phyloP scores from a whole-genome alignment of 1,140 invertebrate genomes.

The Pseudomyrmex concolor region DNA sequence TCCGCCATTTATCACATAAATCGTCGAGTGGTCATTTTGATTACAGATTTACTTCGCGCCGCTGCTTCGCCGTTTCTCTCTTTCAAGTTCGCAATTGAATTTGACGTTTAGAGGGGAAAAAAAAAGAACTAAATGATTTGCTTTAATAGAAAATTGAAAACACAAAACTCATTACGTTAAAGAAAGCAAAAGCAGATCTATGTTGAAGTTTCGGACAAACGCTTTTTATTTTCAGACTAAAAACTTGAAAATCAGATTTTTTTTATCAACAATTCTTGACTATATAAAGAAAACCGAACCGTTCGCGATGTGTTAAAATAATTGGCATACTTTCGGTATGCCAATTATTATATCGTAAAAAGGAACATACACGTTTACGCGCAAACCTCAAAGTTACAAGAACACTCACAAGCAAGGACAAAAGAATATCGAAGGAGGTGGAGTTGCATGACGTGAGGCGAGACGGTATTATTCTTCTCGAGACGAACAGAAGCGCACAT shows the following conservation, averaged over 20 bases:
- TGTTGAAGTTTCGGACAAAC: background rate
- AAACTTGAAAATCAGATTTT: background rate
- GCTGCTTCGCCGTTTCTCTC: background rate
- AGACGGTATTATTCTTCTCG: slow-evolving; percentile 72
- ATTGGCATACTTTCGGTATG: slow-evolving; percentile 20
- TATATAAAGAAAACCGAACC: background rate
- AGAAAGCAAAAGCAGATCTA: background rate
- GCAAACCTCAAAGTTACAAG: slow-evolving; percentile 17
- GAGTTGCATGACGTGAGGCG: slow-evolving; percentile 58
- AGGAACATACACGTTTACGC: slow-evolving; percentile 39
- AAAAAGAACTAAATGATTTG: background rate
- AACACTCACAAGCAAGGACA: slow-evolving; percentile 26
- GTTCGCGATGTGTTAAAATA: background rate
- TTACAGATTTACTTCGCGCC: slow-evolving; percentile 63
- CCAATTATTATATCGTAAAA: slow-evolving; percentile 12
- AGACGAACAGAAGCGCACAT: slow-evolving; percentile 66
- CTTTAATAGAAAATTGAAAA: background rate
- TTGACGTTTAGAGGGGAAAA: slow-evolving; percentile 25
- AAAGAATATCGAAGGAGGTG: slow-evolving; percentile 68
- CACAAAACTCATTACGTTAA: background rate
- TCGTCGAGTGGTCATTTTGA: slow-evolving; percentile 80
- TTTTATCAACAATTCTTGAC: background rate
- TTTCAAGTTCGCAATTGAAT: slow-evolving; percentile 58
- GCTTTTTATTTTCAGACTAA: background rate
- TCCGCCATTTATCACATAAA: slow-evolving; percentile 73